phyloP scores from a whole-genome alignment of 2,113 vertebrate genomes.

The Pomatorhinus ruficollis region DNA sequence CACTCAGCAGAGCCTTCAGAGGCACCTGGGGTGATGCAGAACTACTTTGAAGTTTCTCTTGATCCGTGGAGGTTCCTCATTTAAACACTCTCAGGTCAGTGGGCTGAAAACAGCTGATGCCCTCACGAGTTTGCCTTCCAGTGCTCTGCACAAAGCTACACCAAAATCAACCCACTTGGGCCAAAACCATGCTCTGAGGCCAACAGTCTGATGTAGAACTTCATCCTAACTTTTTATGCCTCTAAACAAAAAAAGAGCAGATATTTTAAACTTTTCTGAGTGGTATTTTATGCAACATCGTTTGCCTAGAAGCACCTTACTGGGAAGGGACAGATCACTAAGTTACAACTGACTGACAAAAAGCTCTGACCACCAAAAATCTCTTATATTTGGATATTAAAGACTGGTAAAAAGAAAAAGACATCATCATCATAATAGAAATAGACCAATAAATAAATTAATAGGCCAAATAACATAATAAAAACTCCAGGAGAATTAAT shows the following conservation, averaged over 20 bases:
- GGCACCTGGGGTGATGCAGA: background rate
- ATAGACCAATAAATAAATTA: background rate
- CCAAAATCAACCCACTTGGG: background rate
- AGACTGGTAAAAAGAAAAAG: background rate
- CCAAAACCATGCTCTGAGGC: background rate
- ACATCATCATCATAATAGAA: background rate
- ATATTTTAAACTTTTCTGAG: background rate
- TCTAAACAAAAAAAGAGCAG: background rate
- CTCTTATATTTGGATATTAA: background rate
- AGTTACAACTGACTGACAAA: background rate
- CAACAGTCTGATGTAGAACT: background rate
- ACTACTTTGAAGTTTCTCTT: fast-evolving
- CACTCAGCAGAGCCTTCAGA: background rate
- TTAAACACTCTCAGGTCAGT: background rate
- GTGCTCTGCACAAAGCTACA: background rate
- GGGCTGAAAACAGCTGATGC: background rate
- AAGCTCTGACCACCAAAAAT: background rate
- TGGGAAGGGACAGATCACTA: background rate
- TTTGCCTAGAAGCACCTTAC: background rate
- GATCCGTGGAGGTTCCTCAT: background rate
- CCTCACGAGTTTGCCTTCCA: background rate
- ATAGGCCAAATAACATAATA: background rate
- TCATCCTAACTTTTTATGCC: too few species aligned
- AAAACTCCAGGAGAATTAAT: background rate
- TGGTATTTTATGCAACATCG: fast-evolving